Conservation (phyloP, 2,113 vertebrate genomes). For the Python bivittatus region DNA sequence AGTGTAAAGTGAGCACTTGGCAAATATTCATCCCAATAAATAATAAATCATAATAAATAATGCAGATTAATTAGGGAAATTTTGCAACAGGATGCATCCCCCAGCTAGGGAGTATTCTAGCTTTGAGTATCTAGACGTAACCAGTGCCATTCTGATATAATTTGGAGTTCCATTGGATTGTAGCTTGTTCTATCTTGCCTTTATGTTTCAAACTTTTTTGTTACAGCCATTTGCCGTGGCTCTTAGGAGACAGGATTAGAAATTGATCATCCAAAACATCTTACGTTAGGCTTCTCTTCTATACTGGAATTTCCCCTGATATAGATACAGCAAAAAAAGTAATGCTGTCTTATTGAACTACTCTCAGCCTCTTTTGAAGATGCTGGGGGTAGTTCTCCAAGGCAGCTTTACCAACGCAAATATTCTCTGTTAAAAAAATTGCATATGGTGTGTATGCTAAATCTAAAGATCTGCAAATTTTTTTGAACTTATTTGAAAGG, state of each 20-base stretch:
- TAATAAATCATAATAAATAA: constrained; percentile 23
- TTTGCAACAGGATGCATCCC: neutral
- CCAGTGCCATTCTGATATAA: neutral
- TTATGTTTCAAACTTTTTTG: neutral
- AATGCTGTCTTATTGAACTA: neutral
- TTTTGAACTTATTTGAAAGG: neutral
- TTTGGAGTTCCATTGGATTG: neutral
- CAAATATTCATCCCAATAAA: constrained; percentile 8
- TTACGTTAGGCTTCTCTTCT: neutral
- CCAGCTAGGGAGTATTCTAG: neutral
- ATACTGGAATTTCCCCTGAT: neutral
- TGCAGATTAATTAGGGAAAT: constrained; percentile 8
- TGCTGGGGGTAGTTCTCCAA: too few relatives aligned
- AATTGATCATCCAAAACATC: neutral
- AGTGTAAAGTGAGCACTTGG: neutral
- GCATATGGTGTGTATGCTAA: neutral
- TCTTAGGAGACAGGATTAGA: neutral
- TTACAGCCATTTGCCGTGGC: neutral
- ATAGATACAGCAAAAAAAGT: neutral
- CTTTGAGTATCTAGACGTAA: neutral
- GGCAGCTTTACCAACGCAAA: neutral
- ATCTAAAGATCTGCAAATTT: neutral
- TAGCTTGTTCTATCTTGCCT: neutral
- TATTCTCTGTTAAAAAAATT: neutral
- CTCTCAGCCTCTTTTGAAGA: neutral